These are phyloP conservation scores for Oostethus manadensis DNA, from an alignment of 2,113 vertebrate species.

Conservation along the genomic window DNA sequence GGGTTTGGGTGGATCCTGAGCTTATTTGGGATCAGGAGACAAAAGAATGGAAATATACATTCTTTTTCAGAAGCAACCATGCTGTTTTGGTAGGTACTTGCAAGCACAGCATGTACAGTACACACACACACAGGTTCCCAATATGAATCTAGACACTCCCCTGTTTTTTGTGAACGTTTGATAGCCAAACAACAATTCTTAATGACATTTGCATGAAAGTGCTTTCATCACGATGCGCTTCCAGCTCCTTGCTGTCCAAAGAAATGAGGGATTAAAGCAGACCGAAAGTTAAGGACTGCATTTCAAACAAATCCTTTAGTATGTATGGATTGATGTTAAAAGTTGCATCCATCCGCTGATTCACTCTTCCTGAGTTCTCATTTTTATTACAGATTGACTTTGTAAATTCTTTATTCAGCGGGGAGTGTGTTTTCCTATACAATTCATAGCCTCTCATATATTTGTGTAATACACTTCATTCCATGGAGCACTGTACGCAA, in stretches of 20 bases:
- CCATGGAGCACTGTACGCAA: too few relatives aligned
- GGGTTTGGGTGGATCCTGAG: conserved; percentile 8
- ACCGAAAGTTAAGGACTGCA: conserved; percentile 48
- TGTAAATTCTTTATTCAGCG: conserved; percentile 12
- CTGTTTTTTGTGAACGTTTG: conserved; percentile 8
- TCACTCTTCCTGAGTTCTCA: neutral
- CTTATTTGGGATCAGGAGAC: conserved; percentile 13
- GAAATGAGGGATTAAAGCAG: conserved; percentile 57
- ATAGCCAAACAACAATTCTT: conserved; percentile 24
- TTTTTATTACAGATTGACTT: neutral
- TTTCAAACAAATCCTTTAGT: conserved; percentile 41
- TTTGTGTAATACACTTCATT: too few relatives aligned
- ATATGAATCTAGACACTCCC: neutral
- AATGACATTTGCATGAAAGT: conserved; percentile 13
- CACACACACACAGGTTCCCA: too few relatives aligned
- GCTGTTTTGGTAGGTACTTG: too few relatives aligned
- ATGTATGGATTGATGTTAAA: conserved; percentile 41
- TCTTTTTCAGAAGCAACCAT: neutral
- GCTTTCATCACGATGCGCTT: neutral
- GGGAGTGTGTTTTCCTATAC: conserved; percentile 2
- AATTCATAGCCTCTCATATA: too few relatives aligned
- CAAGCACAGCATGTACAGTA: too few relatives aligned
- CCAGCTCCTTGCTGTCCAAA: conserved; percentile 19
- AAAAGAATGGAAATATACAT: conserved; percentile 11
- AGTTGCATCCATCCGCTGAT: conserved; percentile 41